Conservation (phyloP, 1,140 invertebrate species). For the Choristoneura fumiferana region DNA sequence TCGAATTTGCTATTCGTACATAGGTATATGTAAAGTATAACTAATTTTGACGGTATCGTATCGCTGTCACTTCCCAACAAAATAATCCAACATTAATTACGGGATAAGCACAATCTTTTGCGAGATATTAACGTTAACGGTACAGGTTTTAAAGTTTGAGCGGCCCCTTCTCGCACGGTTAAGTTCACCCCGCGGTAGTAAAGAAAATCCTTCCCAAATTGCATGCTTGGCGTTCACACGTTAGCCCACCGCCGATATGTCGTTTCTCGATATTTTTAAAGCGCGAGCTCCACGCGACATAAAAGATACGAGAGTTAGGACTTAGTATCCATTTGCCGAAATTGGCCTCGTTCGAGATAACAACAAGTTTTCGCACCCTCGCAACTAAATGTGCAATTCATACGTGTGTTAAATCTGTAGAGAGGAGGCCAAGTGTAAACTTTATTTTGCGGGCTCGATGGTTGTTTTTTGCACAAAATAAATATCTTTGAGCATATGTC, state of each 20-base stretch:
- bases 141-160: constrained; percentile 34
- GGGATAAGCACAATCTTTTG: too few relatives aligned
- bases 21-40: too few relatives aligned
- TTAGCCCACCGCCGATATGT: constrained; percentile 36
- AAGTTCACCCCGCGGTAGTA: constrained; percentile 49
- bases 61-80: too few relatives aligned
- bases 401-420: constrained; percentile 55
- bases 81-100: too few relatives aligned
- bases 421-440: constrained; percentile 23
- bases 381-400: constrained; percentile 72
- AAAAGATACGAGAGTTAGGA: constrained; percentile 73
- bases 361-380: constrained; percentile 76
- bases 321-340: constrained; percentile 77
- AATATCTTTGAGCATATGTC: constrained; percentile 52
- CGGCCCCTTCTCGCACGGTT: constrained; percentile 31
- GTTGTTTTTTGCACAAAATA: constrained; percentile 11
- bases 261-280: constrained; percentile 72
- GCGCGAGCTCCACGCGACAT: constrained; percentile 51
- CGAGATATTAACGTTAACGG: neutral
- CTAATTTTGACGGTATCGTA: too few relatives aligned
- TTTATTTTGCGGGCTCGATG: constrained; percentile 19
- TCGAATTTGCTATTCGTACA: too few relatives aligned
- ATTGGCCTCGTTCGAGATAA: constrained; percentile 74
- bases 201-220: constrained; percentile 73
- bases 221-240: constrained; percentile 50